Evolutionary conservation across 1,140 invertebrate genomes (phyloP).

Genomic region (Drosophila novamexicana): DNA sequence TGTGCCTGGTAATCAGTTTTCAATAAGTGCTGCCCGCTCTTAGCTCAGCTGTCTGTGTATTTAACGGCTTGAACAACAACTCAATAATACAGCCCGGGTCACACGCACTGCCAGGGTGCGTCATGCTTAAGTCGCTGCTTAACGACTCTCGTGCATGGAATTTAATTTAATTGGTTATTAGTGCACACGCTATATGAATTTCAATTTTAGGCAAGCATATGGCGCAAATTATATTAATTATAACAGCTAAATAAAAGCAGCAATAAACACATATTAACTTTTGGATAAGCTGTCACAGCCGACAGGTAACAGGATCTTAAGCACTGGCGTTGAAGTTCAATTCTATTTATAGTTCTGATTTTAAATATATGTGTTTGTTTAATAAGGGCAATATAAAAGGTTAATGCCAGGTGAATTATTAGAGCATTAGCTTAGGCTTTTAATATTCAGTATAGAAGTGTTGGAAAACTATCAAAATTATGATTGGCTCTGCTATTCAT

Average conservation of each 20-base stretch:
- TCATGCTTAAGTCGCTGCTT: constrained; percentile 20
- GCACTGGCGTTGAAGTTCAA: neutral
- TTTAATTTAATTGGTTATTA: constrained; percentile 63
- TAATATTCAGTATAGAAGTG: too few species aligned
- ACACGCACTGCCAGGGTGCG: constrained; percentile 8
- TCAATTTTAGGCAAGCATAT: constrained; percentile 49
- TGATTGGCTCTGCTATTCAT: too few species aligned
- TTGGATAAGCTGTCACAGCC: constrained; percentile 1
- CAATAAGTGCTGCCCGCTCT: constrained; percentile 53
- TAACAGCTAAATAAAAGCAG: constrained; percentile 15
- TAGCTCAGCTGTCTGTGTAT: constrained; percentile 16
- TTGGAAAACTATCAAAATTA: too few species aligned
- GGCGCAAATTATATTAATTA: constrained; percentile 35
- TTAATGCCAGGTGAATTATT: too few species aligned
- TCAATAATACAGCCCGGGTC: constrained; percentile 13
- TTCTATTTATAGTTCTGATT: neutral
- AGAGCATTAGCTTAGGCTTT: too few species aligned
- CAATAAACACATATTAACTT: constrained; percentile 33
- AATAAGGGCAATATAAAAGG: too few species aligned
- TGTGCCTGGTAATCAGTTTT: constrained; percentile 61
- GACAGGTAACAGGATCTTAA: neutral
- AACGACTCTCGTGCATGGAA: constrained; percentile 24
- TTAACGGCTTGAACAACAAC: constrained; percentile 39
- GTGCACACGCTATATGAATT: constrained; percentile 61
- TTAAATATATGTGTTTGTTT: neutral